Evolutionary conservation across 2,888 invertebrate genomes (phyloP), one percentile per base, ranked within the genome.

Genomic region (Smittia aterrima): DNA sequence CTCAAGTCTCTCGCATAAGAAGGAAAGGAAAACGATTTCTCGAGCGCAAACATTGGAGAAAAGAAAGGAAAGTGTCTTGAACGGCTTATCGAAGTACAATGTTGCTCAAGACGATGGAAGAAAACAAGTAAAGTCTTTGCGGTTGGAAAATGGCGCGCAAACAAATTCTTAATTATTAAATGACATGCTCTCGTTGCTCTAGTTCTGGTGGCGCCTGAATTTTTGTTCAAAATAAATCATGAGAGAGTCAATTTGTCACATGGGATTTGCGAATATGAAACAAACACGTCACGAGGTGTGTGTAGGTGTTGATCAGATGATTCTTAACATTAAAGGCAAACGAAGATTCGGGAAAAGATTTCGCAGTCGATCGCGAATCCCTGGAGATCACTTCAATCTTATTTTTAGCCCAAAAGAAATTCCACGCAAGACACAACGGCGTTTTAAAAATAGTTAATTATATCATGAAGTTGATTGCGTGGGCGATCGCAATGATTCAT

Each of bases 341-440:
- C n/a, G n/a, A n/a, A n/a, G n/a, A n/a, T n/a, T n/a, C n/a, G n/a
- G n/a, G n/a, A n/a, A n/a, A n/a, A n/a, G n/a, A n/a, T n/a, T n/a
- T n/a, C n/a, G 32, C 32, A 9, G 16, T 2, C 47, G 47, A n/a
- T 47, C 47, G 47, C 16, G 47, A 32, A 32, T 16, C 47, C 47
- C 47, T 47, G 47, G 47, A 47, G 16, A 13, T 13, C 47, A 16
- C 47, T 47, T 13, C 47, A 11, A 6, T 6, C 3, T 64, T 20
- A 58, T 58, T 58, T 20, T 58, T 20, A 58, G 18, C 18, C 6
- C 4, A 20, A 27, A n/a, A 67, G 40, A 67, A 40, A 40, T 22
- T 70, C 54, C 70, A 70, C 54, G 24, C 70, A 62, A 72, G 72
- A 72, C 72, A 72, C 54, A 58, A 20, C 53, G 72, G 72, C 71